Conservation (phyloP, 2,113 vertebrate genomes). For the Xenus cinereus region DNA sequence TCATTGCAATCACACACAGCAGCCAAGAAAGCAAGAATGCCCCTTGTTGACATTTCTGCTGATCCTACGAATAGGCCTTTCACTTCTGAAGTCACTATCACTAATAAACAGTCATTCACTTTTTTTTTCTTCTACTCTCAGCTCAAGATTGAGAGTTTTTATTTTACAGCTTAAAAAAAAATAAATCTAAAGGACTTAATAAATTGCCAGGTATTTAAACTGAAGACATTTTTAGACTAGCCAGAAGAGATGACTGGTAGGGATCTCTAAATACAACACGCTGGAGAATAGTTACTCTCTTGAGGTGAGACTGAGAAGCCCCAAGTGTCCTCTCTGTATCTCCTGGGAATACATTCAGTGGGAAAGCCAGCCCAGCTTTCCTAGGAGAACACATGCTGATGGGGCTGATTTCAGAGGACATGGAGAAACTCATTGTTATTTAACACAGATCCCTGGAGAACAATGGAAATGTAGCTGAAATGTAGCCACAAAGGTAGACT, state of each 20-base stretch:
- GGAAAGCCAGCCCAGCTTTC: not conserved
- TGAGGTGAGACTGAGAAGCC: not conserved
- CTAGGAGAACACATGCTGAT: not conserved
- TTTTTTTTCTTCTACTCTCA: not conserved
- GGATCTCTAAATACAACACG: not conserved
- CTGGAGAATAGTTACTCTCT: not conserved
- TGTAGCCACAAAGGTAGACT: not conserved
- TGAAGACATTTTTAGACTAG: not conserved
- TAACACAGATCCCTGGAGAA: not conserved
- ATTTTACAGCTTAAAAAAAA: not conserved
- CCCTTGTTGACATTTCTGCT: not conserved
- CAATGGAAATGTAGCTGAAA: not conserved
- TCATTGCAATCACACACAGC: not conserved
- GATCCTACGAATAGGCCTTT: not conserved
- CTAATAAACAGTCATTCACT: not conserved
- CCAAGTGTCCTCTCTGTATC: not conserved
- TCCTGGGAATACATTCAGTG: not conserved
- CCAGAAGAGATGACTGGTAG: not conserved
- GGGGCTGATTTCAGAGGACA: not conserved
- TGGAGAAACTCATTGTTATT: not conserved
- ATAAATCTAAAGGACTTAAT: not conserved
- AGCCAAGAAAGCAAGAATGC: conserved; percentile 1
- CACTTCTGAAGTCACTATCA: not conserved
- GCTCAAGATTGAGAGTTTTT: not conserved
- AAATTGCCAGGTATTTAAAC: not conserved